Evolutionary conservation across 2,888 invertebrate species (phyloP), one percentile per base, ranked within the genome.

Genomic region (Ornithoptera priamus): DNA sequence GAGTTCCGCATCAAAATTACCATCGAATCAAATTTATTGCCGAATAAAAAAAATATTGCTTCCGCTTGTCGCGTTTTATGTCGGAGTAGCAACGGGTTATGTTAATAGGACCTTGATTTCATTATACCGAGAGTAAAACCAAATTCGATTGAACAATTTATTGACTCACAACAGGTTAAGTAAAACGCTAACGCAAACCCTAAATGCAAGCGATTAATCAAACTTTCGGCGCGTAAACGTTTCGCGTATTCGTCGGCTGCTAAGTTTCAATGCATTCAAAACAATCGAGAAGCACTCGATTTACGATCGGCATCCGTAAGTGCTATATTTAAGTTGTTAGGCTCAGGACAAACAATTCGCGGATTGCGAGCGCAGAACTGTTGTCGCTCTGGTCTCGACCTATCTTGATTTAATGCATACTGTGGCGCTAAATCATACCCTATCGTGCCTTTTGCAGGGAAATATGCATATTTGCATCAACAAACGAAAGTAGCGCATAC

Each of bases 251-350:
- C 80, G 78, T 81, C 80, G 75, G 78, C 81, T 84, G 84, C 77
- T 86, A 85, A 85, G 83, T 88, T 89, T 88, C 85, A 84, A 81
- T 81, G 84, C 82, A 87, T 86, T 85, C 85, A 86, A 89, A 90
- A 92, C 90, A 91, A 91, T 90, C 86, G 87, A 80, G 75, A 78
- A 75, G 82, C 84, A 83, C 88, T 88, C 89, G 86, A 89, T 88
- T 85, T 86, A 86, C 88, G 89, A 86, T 89, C 87, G 91, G 90
- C 81, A 90, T 90, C 89, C 83, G 87, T 88, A 86, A 82, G 81
- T 81, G 84, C 92, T 92, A 92, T 90, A 92, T 91, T 88, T 92
- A 91, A 88, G 90, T 88, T 86, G 89, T 89, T 89, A 88, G 86
- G 86, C 86, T 84, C 87, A 86, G 82, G 86, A 89, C 89, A 88